A percentile compares a stretch with the other conserved stretches of the same genome.
phyloP scores from a whole-genome alignment of 2,888 invertebrate species.

The Mamestra brassicae region DNA sequence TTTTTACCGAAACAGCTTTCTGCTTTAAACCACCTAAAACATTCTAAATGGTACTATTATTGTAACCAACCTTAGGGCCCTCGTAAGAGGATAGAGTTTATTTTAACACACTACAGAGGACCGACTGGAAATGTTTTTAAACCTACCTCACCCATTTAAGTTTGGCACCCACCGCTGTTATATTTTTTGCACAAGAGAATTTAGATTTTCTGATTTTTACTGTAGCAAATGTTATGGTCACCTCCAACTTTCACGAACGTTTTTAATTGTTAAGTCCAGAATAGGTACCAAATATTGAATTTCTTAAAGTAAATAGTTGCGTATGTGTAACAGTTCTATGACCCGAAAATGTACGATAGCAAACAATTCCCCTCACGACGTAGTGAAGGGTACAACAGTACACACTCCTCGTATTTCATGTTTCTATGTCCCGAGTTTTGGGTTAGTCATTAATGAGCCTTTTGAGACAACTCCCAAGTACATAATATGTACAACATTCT shows the following conservation, averaged over 20 bases:
- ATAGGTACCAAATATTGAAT: neutral
- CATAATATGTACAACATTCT: constrained; percentile 32
- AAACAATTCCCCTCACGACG: constrained; percentile 54
- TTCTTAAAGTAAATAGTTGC: neutral
- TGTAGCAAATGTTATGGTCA: neutral
- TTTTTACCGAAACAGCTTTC: constrained; percentile 2
- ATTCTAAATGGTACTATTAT: constrained; percentile 41
- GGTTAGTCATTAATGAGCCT: constrained; percentile 63
- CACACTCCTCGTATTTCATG: constrained; percentile 61
- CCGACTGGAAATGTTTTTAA: constrained; percentile 41
- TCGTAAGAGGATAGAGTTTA: constrained; percentile 50
- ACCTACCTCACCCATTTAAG: neutral
- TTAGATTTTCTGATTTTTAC: neutral
- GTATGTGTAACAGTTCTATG: constrained; percentile 25
- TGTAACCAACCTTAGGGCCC: constrained; percentile 37
- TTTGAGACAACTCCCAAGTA: constrained; percentile 50
- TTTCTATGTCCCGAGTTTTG: constrained; percentile 62
- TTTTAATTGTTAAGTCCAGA: neutral
- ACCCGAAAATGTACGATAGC: constrained; percentile 22
- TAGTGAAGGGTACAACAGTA: constrained; percentile 51
- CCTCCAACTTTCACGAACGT: neutral
- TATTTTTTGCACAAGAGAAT: neutral
- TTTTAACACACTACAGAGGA: constrained; percentile 39
- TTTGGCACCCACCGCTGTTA: neutral
- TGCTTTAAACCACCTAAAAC: constrained; percentile 18